phyloP scores from a whole-genome alignment of 2,888 invertebrate species.

The Chelonus formosanus region DNA sequence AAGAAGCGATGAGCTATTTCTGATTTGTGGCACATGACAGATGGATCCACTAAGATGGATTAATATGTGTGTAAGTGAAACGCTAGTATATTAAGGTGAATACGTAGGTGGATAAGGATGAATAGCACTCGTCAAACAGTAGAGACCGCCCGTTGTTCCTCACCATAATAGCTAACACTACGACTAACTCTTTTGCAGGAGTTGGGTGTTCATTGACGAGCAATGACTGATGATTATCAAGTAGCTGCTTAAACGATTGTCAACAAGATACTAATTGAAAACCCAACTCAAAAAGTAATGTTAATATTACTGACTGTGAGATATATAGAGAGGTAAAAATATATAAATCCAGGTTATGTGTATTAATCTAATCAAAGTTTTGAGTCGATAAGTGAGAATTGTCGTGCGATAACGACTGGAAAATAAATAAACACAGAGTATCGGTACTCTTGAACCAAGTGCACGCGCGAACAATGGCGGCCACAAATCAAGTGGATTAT shows the following conservation, averaged over 20 bases:
- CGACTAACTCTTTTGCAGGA: slow-evolving; percentile 23
- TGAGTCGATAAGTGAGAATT: slow-evolving; percentile 27
- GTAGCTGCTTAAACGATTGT: not conserved
- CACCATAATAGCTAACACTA: slow-evolving; percentile 58
- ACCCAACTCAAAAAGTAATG: too few relatives aligned
- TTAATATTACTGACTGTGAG: too few relatives aligned
- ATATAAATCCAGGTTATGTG: not conserved
- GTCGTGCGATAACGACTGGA: slow-evolving; percentile 15
- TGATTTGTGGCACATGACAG: slow-evolving; percentile 58
- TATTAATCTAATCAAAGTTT: slow-evolving; percentile 30
- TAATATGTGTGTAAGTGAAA: slow-evolving; percentile 44
- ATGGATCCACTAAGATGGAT: slow-evolving; percentile 48
- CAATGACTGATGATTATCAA: slow-evolving; percentile 14
- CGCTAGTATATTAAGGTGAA: slow-evolving; percentile 45
- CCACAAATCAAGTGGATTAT: slow-evolving; percentile 63
- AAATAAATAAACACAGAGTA: slow-evolving; percentile 27
- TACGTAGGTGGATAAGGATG: slow-evolving; percentile 65
- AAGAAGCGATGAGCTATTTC: slow-evolving; percentile 17
- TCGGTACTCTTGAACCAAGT: slow-evolving; percentile 39
- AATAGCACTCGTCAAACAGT: slow-evolving; percentile 65
- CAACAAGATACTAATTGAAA: too few relatives aligned
- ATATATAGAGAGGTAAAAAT: too few relatives aligned
- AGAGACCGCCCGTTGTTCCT: slow-evolving; percentile 63
- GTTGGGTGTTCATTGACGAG: not conserved
- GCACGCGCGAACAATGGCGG: slow-evolving; percentile 56